A percentile compares a stretch with the other conserved stretches of the same genome.
These are phyloP conservation scores for Pipistrellus pipistrellus DNA, from an alignment of 2,797 vertebrate genomes.

Conservation along the genomic window DNA sequence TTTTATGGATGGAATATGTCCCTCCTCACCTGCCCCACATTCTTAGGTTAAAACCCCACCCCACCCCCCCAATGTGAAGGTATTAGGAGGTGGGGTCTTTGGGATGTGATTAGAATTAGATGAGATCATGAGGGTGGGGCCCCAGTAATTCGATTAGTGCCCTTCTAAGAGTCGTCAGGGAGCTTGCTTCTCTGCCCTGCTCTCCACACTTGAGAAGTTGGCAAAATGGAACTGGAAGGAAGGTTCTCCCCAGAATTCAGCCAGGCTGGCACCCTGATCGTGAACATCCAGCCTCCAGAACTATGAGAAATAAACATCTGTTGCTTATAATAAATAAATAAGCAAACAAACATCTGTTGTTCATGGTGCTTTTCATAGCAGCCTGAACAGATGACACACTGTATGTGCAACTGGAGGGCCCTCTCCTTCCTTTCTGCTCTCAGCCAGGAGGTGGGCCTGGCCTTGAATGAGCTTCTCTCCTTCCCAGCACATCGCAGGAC, in stretches of 20 bases:
- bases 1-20: neutral
- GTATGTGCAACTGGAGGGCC: neutral
- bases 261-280: neutral
- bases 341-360: neutral
- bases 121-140: neutral
- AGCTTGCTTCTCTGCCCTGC: neutral
- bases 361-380: neutral
- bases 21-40: neutral
- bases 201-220: accelerated
- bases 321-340: neutral
- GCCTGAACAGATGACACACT: neutral
- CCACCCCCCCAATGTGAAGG: neutral
- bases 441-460: neutral
- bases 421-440: too few species aligned
- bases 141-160: neutral
- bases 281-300: neutral
- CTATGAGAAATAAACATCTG: neutral
- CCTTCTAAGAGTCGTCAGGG: accelerated
- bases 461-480: accelerated
- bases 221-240: neutral
- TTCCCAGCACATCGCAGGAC: accelerated
- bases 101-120: too few species aligned
- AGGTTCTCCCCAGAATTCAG: neutral
- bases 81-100: neutral
- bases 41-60: neutral